Evolutionary conservation across 2,113 vertebrate genomes (phyloP).

Genomic region (Sebastes fasciatus): DNA sequence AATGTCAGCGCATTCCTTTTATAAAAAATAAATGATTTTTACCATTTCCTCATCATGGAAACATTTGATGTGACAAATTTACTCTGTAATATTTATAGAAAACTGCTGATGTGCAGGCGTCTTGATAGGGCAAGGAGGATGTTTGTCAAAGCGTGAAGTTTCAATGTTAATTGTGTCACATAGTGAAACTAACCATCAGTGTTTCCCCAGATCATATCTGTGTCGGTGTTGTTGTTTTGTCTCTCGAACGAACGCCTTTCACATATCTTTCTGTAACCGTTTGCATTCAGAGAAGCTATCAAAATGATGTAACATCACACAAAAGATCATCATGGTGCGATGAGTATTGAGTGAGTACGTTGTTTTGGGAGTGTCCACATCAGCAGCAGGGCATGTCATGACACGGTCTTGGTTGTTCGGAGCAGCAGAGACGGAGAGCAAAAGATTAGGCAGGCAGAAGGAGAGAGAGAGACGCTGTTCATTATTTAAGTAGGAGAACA

Average conservation of each 20-base stretch:
- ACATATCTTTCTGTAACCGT: not conserved
- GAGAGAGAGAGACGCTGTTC: not conserved
- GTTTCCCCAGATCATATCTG: constrained; percentile 18
- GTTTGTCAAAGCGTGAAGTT: constrained; percentile 36
- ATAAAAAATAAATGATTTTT: not conserved
- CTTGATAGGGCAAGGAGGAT: constrained; percentile 8
- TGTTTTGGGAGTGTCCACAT: constrained; percentile 14
- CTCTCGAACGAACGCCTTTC: not conserved
- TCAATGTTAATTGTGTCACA: not conserved
- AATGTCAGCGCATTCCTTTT: not conserved
- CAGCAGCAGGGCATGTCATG: constrained; percentile 12
- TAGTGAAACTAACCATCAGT: constrained; percentile 33
- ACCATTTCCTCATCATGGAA: constrained; percentile 28
- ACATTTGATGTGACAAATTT: not conserved
- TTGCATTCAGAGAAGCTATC: not conserved
- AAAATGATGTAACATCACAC: not conserved
- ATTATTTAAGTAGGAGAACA: not conserved
- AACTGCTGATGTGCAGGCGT: constrained; percentile 1
- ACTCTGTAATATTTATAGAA: not conserved
- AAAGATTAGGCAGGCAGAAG: not conserved
- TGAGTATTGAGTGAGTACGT: not conserved
- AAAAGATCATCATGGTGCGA: not conserved
- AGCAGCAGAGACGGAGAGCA: not conserved
- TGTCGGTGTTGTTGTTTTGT: constrained; percentile 25
- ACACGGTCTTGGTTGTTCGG: constrained; percentile 1